Evolutionary conservation across 2,113 vertebrate species (phyloP).

Genomic region (Epinephelus moara): DNA sequence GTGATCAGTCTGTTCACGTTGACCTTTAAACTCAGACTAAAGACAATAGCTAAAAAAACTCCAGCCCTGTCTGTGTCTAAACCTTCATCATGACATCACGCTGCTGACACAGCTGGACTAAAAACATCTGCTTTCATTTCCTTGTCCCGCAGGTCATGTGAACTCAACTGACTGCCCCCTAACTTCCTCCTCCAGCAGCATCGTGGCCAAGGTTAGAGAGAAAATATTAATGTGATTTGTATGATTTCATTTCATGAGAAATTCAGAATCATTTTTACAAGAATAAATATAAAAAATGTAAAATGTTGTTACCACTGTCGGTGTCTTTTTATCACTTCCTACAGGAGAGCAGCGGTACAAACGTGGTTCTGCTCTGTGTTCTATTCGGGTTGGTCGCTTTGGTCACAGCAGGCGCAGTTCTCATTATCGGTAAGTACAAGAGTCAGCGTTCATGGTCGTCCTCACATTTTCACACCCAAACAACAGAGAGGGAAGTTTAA

Average conservation of each 20-base stretch:
- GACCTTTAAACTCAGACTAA: neutral
- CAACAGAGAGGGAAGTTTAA: neutral
- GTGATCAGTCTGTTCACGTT: neutral
- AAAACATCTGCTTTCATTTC: constrained; percentile 47
- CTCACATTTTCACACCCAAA: neutral
- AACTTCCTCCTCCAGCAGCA: neutral
- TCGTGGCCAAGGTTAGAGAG: neutral
- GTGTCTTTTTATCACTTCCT: no score
- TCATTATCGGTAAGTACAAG: constrained; percentile 28
- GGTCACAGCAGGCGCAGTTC: neutral
- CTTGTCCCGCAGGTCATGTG: constrained; percentile 46
- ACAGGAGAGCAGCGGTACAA: neutral
- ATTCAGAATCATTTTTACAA: no score
- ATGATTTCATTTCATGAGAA: neutral
- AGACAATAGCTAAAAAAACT: no score
- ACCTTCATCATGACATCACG: neutral
- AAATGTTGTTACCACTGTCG: no score
- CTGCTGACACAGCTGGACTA: constrained; percentile 24
- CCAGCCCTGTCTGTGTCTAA: neutral
- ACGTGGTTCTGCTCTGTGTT: neutral
- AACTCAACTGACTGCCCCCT: neutral
- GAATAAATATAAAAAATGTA: no score
- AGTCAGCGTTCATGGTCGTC: neutral
- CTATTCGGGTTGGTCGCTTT: constrained; percentile 1
- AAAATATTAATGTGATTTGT: neutral